Conservation (phyloP, 1,140 invertebrate genomes). For the Hyles vespertilio region DNA sequence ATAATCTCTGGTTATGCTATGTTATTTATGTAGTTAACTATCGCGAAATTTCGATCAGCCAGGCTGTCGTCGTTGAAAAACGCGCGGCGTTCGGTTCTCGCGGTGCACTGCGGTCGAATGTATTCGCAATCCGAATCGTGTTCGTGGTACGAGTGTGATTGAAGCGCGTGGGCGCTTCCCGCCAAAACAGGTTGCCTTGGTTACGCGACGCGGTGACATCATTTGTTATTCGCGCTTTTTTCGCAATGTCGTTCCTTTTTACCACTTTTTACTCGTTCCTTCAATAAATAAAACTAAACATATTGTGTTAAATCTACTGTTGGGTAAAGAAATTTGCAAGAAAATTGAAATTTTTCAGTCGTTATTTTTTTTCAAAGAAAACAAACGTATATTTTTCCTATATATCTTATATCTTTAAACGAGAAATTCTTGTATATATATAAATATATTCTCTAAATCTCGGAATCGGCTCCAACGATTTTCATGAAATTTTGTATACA, state of each 20-base stretch:
- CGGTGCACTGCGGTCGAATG: constrained; percentile 71
- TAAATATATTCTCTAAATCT: too few species aligned
- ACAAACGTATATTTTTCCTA: too few species aligned
- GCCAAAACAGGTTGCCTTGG: constrained; percentile 64
- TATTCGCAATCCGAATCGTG: constrained; percentile 20
- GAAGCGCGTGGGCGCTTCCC: constrained; percentile 51
- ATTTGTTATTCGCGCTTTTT: constrained; percentile 6
- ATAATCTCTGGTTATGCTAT: too few species aligned
- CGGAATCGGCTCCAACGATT: too few species aligned
- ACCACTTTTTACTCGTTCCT: constrained; percentile 1
- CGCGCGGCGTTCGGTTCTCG: constrained; percentile 51
- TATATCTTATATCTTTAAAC: too few species aligned
- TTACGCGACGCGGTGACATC: constrained; percentile 40
- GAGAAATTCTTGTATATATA: too few species aligned
- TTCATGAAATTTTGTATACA: too few species aligned
- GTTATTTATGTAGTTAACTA: constrained; percentile 16
- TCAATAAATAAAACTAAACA: constrained; percentile 1
- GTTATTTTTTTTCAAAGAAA: too few species aligned
- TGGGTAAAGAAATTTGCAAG: too few species aligned
- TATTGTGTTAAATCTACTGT: too few species aligned
- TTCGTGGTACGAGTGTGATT: constrained; percentile 1
- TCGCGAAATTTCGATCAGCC: constrained; percentile 54
- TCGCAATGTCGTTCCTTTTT: constrained; percentile 12
- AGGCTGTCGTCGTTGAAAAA: constrained; percentile 51
- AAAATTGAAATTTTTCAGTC: too few species aligned